Evolutionary conservation across 2,888 invertebrate genomes (phyloP).

Genomic region (Tridacna crocea): DNA sequence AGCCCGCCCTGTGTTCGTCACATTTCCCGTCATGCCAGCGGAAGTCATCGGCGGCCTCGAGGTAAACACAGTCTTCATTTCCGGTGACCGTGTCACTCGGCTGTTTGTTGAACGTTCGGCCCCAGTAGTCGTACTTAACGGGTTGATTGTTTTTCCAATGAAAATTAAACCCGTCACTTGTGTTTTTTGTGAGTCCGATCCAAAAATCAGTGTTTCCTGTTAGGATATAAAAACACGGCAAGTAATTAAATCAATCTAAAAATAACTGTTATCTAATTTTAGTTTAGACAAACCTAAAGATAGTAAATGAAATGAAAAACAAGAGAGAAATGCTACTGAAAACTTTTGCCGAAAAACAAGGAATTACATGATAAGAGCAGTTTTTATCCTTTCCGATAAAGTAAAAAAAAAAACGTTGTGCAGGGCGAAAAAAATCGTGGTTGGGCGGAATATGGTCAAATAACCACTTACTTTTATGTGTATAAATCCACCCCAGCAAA

Average conservation of each 20-base stretch:
- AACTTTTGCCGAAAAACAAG: too few relatives aligned
- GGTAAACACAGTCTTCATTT: conserved; percentile 20
- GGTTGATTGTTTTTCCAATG: conserved; percentile 15
- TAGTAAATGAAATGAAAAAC: too few relatives aligned
- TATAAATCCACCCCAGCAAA: conserved; percentile 16
- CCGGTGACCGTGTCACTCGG: conserved; percentile 16
- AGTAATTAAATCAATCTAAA: background rate
- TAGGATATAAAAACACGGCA: background rate
- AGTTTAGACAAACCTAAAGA: background rate
- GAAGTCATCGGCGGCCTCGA: background rate
- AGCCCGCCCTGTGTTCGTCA: conserved; percentile 3
- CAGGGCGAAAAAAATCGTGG: too few relatives aligned
- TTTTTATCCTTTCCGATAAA: background rate
- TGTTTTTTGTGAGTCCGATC: conserved; percentile 17
- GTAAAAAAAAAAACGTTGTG: background rate
- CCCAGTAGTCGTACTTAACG: conserved; percentile 17
- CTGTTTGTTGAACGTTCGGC: conserved; percentile 7
- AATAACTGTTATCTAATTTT: background rate
- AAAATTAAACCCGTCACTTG: conserved; percentile 1
- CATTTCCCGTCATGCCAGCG: conserved; percentile 23
- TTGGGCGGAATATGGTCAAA: background rate
- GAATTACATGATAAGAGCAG: too few relatives aligned
- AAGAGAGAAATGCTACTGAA: too few relatives aligned
- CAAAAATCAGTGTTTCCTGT: conserved; percentile 18
- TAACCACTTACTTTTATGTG: conserved; percentile 1